Percentiles rank a stretch among this genome's conserved stretches.
These are phyloP conservation scores for Sebastolobus altivelis DNA, from an alignment of 2,797 vertebrate genomes.

Conservation along the genomic window DNA sequence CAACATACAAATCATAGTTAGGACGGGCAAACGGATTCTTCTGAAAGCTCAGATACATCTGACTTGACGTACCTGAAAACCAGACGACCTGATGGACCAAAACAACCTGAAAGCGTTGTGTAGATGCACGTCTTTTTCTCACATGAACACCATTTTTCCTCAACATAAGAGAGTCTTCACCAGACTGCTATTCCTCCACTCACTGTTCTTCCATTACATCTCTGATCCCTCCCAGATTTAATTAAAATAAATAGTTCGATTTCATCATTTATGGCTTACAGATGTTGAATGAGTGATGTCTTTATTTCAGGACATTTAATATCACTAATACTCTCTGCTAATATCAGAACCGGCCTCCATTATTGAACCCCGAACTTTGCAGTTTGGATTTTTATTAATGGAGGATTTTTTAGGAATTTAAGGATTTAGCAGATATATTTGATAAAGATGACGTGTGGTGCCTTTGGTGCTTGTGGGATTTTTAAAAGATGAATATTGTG, in stretches of 20 bases:
- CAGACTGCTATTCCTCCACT: not conserved
- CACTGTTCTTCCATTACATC: not conserved
- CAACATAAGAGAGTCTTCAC: too few species aligned
- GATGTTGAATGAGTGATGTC: not conserved
- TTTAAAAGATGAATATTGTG: too few species aligned
- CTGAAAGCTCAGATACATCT: not conserved
- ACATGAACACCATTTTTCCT: not conserved
- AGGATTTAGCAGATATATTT: not conserved
- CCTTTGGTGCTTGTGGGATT: not conserved
- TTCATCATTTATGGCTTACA: not conserved
- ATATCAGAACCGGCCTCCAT: not conserved
- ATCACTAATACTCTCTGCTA: slow-evolving; percentile 1
- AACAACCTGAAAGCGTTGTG: not conserved
- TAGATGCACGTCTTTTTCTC: not conserved
- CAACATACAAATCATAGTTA: not conserved
- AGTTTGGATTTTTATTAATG: slow-evolving; percentile 2
- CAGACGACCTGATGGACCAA: too few species aligned
- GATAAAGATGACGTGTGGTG: not conserved
- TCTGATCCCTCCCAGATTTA: not conserved
- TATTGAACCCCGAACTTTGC: slow-evolving; percentile 1
- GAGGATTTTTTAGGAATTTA: slow-evolving; percentile 2
- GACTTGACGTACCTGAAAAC: not conserved
- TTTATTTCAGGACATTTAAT: slow-evolving; percentile 16
- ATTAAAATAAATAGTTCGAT: slow-evolving; percentile 2
- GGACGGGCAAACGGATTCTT: not conserved